Conservation (phyloP, 2,797 vertebrate genomes). For the Octomys mimax region DNA sequence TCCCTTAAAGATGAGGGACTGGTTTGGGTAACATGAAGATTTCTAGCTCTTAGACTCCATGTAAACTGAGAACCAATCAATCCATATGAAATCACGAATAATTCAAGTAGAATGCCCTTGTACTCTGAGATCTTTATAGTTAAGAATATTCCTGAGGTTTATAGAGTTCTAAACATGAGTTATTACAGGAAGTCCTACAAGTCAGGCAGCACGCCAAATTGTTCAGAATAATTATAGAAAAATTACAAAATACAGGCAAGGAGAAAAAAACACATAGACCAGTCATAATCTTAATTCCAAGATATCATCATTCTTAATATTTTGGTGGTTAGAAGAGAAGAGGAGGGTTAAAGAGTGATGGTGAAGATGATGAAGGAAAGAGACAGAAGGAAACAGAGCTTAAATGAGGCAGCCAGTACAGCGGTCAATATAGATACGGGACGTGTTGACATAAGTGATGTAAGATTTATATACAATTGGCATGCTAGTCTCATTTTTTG, state of each 20-base stretch:
- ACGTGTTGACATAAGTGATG: neutral
- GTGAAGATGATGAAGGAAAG: neutral
- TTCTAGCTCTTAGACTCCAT: slow-evolving; percentile 17
- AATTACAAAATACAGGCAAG: slow-evolving; percentile 28
- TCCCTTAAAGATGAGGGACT: slow-evolving; percentile 46
- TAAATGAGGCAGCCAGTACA: neutral
- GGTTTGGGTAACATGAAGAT: slow-evolving; percentile 50
- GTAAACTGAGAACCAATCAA: slow-evolving; percentile 68
- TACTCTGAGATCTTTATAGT: slow-evolving; percentile 40
- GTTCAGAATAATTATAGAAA: neutral
- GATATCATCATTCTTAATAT: neutral
- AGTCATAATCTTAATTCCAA: neutral
- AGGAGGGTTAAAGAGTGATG: neutral
- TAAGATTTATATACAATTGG: neutral
- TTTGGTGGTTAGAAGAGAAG: neutral
- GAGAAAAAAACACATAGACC: slow-evolving; percentile 56
- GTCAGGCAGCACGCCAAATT: slow-evolving; percentile 33
- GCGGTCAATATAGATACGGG: neutral
- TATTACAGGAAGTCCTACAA: slow-evolving; percentile 54
- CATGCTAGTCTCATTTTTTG: neutral
- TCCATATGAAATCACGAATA: slow-evolving; percentile 60
- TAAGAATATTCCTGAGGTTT: slow-evolving; percentile 51
- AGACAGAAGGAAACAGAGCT: neutral
- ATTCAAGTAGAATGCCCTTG: slow-evolving; percentile 52
- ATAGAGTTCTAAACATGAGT: slow-evolving; percentile 52